phyloP scores from a whole-genome alignment of 2,888 invertebrate species.

The Drosophila fungiperda region DNA sequence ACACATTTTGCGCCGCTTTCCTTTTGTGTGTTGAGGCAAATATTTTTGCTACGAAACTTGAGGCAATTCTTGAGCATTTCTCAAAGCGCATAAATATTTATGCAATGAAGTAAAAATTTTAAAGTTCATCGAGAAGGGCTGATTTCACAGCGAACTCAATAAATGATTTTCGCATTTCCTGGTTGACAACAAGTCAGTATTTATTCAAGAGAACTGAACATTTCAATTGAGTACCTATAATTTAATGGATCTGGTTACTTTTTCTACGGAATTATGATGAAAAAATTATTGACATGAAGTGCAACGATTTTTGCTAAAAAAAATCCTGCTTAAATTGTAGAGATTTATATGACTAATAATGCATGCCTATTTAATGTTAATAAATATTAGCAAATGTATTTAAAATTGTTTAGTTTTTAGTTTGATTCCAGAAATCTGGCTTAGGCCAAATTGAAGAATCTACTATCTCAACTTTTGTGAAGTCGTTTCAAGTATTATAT shows the following conservation, averaged over 20 bases:
- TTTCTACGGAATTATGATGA: background rate
- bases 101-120: slow-evolving; percentile 73
- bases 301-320: background rate
- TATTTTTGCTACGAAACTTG: slow-evolving; percentile 59
- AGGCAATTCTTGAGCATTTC: slow-evolving; percentile 60
- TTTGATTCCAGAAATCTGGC: too few species aligned
- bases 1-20: slow-evolving; percentile 63
- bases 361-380: background rate
- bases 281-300: background rate
- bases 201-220: background rate
- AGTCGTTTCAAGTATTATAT: background rate
- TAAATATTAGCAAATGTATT: background rate
- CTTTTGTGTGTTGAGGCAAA: slow-evolving; percentile 69
- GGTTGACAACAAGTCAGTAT: slow-evolving; percentile 24
- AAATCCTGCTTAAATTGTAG: background rate
- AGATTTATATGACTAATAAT: background rate
- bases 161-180: slow-evolving; percentile 14
- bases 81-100: slow-evolving; percentile 77
- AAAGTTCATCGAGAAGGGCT: slow-evolving; percentile 24
- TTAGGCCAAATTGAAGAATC: background rate
- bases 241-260: background rate
- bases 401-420: background rate
- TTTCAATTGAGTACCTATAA: background rate
- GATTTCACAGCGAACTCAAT: background rate
- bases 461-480: background rate